These are phyloP conservation scores for Spinus olivaceus DNA, from an alignment of 2,797 vertebrate genomes.

Conservation along the genomic window DNA sequence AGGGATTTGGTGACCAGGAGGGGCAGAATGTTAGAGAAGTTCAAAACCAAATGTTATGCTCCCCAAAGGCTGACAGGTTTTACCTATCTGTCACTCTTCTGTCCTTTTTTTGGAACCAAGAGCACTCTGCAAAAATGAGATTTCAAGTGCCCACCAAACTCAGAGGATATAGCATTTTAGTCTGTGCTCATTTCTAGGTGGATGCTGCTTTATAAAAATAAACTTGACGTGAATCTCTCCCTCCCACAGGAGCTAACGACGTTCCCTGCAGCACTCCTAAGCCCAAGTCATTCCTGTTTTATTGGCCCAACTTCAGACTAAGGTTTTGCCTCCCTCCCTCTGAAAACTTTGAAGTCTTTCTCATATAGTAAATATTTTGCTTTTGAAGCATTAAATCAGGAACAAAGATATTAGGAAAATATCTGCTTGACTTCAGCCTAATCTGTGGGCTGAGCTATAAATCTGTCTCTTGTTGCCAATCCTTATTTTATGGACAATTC, in stretches of 20 bases:
- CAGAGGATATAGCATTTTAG: neutral
- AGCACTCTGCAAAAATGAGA: neutral
- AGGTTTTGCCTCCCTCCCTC: neutral
- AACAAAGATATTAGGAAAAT: conserved; percentile 20
- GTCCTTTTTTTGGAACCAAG: neutral
- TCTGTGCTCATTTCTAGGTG: conserved; percentile 27
- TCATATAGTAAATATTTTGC: neutral
- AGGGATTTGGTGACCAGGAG: neutral
- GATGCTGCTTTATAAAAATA: conserved; percentile 50
- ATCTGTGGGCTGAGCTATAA: neutral
- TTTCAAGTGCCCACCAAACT: neutral
- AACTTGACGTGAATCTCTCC: conserved; percentile 16
- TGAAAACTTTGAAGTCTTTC: neutral
- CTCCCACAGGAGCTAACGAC: conserved; percentile 20
- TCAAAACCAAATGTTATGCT: neutral
- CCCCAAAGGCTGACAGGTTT: neutral
- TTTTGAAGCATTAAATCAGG: neutral
- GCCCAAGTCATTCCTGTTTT: neutral
- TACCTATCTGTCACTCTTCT: neutral
- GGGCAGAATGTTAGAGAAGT: neutral
- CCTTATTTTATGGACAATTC: neutral
- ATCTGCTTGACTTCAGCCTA: neutral
- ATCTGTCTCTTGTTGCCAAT: neutral
- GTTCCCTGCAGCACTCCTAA: conserved; percentile 16
- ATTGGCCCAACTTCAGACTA: neutral